phyloP scores from a whole-genome alignment of 64 coral and sea anemone species.

The Astreopora myriophthalma region DNA sequence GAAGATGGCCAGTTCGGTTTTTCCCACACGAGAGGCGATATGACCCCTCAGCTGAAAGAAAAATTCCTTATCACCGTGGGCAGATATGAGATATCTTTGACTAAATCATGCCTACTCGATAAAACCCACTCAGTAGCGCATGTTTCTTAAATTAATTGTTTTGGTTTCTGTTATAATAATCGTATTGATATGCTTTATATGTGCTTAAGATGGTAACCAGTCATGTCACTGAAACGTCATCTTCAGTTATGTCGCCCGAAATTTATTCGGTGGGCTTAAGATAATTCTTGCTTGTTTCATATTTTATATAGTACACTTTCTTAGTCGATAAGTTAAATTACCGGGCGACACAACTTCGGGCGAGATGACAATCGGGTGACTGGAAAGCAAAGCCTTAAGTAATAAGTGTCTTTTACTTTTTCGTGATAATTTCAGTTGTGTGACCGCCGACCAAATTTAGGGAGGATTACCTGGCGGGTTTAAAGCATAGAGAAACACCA shows the following conservation, averaged over 20 bases:
- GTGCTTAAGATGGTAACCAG: too few relatives aligned
- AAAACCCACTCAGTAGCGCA: neutral
- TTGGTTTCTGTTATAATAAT: neutral
- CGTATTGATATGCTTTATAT: too few relatives aligned
- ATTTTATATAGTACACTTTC: too few relatives aligned
- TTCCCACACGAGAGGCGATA: neutral
- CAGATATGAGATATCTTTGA: neutral
- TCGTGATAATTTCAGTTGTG: neutral
- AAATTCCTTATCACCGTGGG: neutral
- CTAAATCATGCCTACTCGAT: neutral
- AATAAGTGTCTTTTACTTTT: neutral
- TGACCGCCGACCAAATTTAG: neutral
- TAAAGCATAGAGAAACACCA: too few relatives aligned
- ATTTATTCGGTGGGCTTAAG: too few relatives aligned
- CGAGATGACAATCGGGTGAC: too few relatives aligned
- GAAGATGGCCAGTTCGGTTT: neutral
- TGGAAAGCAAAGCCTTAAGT: neutral
- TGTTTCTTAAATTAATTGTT: neutral
- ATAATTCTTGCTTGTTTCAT: too few relatives aligned
- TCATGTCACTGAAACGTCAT: too few relatives aligned
- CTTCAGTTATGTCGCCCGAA: too few relatives aligned
- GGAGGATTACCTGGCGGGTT: neutral
- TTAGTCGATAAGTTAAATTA: too few relatives aligned
- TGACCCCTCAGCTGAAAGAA: neutral
- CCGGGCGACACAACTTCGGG: too few relatives aligned